A percentile compares a stretch with the other conserved stretches of the same genome.
These are phyloP conservation scores for Hirtodrosophila histrioides DNA, from an alignment of 2,888 invertebrate genomes.

Conservation along the genomic window DNA sequence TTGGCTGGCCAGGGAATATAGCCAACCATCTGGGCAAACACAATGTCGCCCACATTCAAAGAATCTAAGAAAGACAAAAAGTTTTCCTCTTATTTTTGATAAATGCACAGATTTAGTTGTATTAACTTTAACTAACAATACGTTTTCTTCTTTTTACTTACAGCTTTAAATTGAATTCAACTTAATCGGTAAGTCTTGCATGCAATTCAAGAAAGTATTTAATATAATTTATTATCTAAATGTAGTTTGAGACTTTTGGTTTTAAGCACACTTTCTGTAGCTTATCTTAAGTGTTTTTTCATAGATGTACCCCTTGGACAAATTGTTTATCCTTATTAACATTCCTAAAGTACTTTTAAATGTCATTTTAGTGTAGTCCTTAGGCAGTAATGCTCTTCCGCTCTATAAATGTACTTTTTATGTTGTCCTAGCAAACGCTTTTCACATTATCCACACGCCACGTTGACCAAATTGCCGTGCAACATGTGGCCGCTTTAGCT, in stretches of 20 bases:
- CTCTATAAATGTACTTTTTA: constrained; percentile 53
- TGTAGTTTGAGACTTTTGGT: neutral
- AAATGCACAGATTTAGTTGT: too few species aligned
- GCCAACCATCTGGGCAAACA: constrained; percentile 40
- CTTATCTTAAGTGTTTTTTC: constrained; percentile 6
- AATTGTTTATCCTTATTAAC: constrained; percentile 28
- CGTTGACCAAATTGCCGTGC: constrained; percentile 68
- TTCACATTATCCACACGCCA: constrained; percentile 53
- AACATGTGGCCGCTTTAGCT: constrained; percentile 66
- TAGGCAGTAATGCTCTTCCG: constrained; percentile 22
- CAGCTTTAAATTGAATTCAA: constrained; percentile 46
- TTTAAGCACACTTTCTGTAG: constrained; percentile 1
- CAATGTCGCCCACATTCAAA: constrained; percentile 13
- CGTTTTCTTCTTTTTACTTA: constrained; percentile 19
- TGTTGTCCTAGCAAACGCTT: constrained; percentile 41
- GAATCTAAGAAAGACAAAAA: constrained; percentile 5
- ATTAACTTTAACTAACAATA: too few species aligned
- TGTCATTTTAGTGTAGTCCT: constrained; percentile 55
- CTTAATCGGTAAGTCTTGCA: constrained; percentile 43
- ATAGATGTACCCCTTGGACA: constrained; percentile 1
- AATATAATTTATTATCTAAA: neutral
- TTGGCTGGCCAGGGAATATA: constrained; percentile 41
- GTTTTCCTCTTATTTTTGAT: neutral
- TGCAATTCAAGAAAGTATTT: neutral
- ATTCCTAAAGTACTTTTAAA: constrained; percentile 40